A percentile compares a stretch with the other conserved stretches of the same genome.
These are phyloP conservation scores for Troides oblongomaculatus DNA, from an alignment of 2,888 invertebrate genomes.

Conservation along the genomic window DNA sequence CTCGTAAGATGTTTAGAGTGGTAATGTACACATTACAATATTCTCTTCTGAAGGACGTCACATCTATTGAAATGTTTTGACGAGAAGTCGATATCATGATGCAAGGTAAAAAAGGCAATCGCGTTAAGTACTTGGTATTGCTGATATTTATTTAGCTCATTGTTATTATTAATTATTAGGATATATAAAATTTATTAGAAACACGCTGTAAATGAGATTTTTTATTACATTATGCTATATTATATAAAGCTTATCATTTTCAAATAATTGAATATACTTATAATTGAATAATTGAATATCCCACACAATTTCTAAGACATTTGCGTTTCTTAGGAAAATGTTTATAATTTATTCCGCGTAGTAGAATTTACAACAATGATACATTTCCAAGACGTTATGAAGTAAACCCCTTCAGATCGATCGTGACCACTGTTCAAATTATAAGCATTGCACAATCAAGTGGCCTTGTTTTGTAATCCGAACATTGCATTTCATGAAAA, in stretches of 20 bases:
- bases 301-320: neutral
- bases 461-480: slow-evolving; percentile 18
- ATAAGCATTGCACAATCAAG: slow-evolving; percentile 14
- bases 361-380: neutral
- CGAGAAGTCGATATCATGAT: neutral
- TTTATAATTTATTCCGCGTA: neutral
- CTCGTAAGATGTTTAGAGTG: no score
- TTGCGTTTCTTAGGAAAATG: neutral
- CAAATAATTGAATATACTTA: neutral
- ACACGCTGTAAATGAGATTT: no score
- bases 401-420: slow-evolving; percentile 14
- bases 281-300: neutral
- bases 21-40: no score
- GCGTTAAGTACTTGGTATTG: neutral
- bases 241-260: neutral
- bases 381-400: neutral
- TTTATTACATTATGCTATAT: neutral
- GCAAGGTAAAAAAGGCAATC: neutral
- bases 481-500: slow-evolving; percentile 19
- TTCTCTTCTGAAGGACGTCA: no score
- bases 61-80: neutral
- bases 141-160: neutral
- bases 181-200: no score
- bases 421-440: slow-evolving; percentile 15
- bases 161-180: neutral